phyloP scores from a whole-genome alignment of 1,140 invertebrate genomes.

The Uloborus diversus region DNA sequence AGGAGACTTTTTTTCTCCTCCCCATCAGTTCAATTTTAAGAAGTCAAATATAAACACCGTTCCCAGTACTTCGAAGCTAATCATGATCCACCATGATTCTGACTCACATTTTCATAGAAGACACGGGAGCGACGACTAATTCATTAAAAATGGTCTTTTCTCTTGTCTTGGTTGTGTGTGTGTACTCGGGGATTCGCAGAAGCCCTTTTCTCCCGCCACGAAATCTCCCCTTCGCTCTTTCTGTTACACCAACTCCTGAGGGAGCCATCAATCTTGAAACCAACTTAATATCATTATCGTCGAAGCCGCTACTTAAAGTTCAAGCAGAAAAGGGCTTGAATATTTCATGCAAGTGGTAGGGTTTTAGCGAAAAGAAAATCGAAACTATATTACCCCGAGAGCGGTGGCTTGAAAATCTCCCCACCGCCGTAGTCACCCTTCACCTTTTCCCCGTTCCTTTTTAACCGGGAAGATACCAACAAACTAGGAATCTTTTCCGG shows the following conservation, averaged over 20 bases:
- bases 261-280: slow-evolving; percentile 52
- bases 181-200: slow-evolving; percentile 8
- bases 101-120: slow-evolving; percentile 24
- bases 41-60: background rate
- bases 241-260: slow-evolving; percentile 5
- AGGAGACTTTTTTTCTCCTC: background rate
- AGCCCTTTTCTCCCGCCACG: background rate
- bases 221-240: background rate
- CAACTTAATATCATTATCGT: slow-evolving; percentile 55
- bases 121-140: slow-evolving; percentile 31
- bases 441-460: background rate
- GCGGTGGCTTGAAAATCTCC: slow-evolving; percentile 5
- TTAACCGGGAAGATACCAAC: background rate
- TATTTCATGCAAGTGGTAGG: slow-evolving; percentile 47
- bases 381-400: slow-evolving; percentile 48
- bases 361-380: slow-evolving; percentile 48
- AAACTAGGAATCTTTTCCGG: background rate
- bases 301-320: slow-evolving; percentile 51
- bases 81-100: background rate
- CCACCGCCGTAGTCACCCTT: background rate
- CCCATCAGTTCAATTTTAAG: slow-evolving; percentile 5
- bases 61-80: slow-evolving; percentile 16
- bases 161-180: slow-evolving; percentile 23
- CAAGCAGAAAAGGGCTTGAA: slow-evolving; percentile 44
- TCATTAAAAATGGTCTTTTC: slow-evolving; percentile 45